Evolutionary conservation across 2,113 vertebrate species (phyloP).

Genomic region (Sinocyclocheilus rhinocerous): DNA sequence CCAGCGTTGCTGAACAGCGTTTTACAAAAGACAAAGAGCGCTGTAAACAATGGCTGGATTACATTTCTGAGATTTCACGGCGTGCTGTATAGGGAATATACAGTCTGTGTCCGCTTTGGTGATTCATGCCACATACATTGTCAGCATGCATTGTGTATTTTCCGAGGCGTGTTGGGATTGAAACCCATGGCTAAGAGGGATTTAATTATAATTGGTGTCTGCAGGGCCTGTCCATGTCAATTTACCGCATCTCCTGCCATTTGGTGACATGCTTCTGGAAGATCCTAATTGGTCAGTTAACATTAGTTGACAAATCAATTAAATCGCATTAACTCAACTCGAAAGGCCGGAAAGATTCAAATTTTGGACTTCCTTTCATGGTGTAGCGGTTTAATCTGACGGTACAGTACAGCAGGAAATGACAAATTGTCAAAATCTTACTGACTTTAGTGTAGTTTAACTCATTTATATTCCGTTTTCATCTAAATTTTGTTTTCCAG

Average conservation of each 20-base stretch:
- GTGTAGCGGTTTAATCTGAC: conserved; percentile 5
- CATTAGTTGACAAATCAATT: conserved; percentile 57
- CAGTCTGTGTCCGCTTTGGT: conserved; percentile 22
- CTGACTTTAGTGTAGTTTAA: background rate
- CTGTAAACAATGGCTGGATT: background rate
- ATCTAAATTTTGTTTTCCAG: background rate
- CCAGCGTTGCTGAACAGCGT: background rate
- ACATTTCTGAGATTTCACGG: background rate
- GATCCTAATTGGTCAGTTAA: conserved; percentile 57
- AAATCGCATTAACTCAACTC: conserved; percentile 36
- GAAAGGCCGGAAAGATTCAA: conserved; percentile 32
- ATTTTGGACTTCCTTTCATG: conserved; percentile 35
- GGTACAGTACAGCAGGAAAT: conserved; percentile 6
- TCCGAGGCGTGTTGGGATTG: background rate
- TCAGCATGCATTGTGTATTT: conserved; percentile 28
- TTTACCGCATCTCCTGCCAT: conserved; percentile 18
- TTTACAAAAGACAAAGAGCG: background rate
- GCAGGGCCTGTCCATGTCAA: conserved; percentile 49
- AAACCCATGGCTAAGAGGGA: conserved; percentile 26
- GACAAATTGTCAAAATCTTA: background rate
- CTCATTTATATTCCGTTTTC: background rate
- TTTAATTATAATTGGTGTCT: conserved; percentile 55
- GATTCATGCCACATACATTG: conserved; percentile 36
- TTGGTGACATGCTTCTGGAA: conserved; percentile 54
- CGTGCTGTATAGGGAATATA: background rate